A percentile compares a stretch with the other conserved stretches of the same genome.
Conservation (phyloP, 2,113 vertebrate genomes). For the Trogon melanurus region DNA sequence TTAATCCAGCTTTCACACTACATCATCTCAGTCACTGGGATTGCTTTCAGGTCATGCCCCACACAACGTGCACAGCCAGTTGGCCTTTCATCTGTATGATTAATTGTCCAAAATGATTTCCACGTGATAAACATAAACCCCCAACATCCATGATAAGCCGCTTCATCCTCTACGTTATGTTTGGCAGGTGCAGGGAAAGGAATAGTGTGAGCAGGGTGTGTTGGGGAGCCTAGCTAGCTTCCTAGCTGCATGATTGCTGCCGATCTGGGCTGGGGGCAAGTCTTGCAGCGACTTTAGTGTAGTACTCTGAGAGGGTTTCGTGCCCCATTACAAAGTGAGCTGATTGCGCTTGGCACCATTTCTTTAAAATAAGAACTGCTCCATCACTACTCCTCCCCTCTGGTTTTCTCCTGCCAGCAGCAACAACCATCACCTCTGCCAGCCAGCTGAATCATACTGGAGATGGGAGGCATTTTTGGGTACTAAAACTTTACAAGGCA, state of each 20-base stretch:
- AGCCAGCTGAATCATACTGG: constrained; percentile 25
- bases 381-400: not conserved
- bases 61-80: constrained; percentile 1
- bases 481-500: constrained; percentile 45
- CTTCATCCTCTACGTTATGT: not conserved
- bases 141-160: not conserved
- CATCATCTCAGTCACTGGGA: constrained; percentile 29
- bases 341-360: not conserved
- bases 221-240: not conserved
- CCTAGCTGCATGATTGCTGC: not conserved
- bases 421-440: not conserved
- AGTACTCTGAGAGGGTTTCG: not conserved
- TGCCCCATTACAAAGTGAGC: not conserved
- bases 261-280: not conserved
- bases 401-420: not conserved
- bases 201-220: not conserved
- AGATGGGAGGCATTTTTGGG: not conserved
- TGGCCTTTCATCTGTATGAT: not conserved
- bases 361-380: not conserved
- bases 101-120: constrained; percentile 14
- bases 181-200: constrained; percentile 17
- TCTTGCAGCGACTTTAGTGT: not conserved
- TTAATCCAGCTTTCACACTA: constrained; percentile 61
- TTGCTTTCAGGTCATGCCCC: constrained; percentile 40
- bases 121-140: constrained; percentile 7